Conservation (phyloP, 2,113 vertebrate genomes). For the Psittacara wagleri region DNA sequence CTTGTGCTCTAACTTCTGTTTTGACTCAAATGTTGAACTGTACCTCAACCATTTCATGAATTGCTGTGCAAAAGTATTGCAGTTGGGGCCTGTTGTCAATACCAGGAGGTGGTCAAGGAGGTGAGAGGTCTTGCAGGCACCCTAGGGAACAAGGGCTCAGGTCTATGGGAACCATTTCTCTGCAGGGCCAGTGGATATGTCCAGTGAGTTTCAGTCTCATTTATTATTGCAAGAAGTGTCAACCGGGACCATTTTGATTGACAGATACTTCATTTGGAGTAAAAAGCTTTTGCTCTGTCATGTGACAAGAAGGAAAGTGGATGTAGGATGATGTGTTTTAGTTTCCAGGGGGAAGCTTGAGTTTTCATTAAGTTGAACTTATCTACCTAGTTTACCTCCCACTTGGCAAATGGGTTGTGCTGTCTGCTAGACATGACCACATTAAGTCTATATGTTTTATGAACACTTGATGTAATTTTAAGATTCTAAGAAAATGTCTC, state of each 20-base stretch:
- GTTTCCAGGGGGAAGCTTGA: neutral
- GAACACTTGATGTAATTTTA: neutral
- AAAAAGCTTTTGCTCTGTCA: neutral
- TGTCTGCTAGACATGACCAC: neutral
- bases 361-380: neutral
- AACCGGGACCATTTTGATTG: neutral
- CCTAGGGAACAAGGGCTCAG: neutral
- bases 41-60: neutral
- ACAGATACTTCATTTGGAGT: neutral
- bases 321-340: neutral
- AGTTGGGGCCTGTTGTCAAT: accelerated
- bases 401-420: neutral
- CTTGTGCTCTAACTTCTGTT: neutral
- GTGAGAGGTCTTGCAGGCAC: neutral
- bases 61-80: neutral
- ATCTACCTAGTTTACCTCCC: neutral
- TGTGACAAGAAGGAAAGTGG: neutral
- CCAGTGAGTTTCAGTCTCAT: neutral
- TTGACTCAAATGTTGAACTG: neutral
- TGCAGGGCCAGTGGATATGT: neutral
- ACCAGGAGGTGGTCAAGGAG: neutral
- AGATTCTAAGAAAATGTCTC: slow-evolving; percentile 24
- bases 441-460: neutral
- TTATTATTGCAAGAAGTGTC: too few relatives aligned
- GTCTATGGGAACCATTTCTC: neutral